phyloP scores from a whole-genome alignment of 2,113 vertebrate species.

The Podarcis cretensis region DNA sequence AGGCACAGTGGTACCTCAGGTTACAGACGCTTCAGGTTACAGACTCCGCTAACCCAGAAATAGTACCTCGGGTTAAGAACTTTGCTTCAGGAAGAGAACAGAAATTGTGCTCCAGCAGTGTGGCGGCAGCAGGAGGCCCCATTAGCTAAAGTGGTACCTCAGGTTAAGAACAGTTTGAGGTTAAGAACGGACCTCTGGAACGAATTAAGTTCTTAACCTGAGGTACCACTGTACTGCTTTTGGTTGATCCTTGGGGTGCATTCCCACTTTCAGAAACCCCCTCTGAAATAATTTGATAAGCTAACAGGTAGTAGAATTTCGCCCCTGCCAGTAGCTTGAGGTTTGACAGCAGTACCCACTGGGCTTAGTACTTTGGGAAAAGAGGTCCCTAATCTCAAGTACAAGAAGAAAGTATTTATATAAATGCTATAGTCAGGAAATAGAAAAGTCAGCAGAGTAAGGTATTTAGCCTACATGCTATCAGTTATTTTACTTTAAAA shows the following conservation, averaged over 20 bases:
- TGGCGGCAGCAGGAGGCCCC: too few relatives aligned
- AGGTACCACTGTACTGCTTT: neutral
- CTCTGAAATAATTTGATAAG: neutral
- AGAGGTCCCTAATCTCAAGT: neutral
- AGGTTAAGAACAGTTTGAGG: too few relatives aligned
- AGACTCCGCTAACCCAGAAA: too few relatives aligned
- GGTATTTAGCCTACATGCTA: neutral
- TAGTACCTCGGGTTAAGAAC: too few relatives aligned
- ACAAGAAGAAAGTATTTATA: neutral
- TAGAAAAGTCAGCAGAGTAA: neutral
- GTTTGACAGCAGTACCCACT: neutral
- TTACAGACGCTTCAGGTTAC: too few relatives aligned
- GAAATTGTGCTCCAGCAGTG: too few relatives aligned
- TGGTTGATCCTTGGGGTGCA: neutral
- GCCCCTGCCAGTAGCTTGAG: neutral
- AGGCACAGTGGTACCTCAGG: too few relatives aligned
- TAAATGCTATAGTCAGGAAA: neutral
- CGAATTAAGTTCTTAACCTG: too few relatives aligned
- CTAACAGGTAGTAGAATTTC: neutral
- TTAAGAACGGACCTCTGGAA: too few relatives aligned
- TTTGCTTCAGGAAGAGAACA: too few relatives aligned
- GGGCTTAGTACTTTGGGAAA: neutral
- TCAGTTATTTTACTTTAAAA: neutral
- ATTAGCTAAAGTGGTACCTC: too few relatives aligned
- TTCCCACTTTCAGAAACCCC: neutral